A percentile compares a stretch with the other conserved stretches of the same genome.
Conservation (phyloP, 1,140 invertebrate species). For the Sinella curviseta region DNA sequence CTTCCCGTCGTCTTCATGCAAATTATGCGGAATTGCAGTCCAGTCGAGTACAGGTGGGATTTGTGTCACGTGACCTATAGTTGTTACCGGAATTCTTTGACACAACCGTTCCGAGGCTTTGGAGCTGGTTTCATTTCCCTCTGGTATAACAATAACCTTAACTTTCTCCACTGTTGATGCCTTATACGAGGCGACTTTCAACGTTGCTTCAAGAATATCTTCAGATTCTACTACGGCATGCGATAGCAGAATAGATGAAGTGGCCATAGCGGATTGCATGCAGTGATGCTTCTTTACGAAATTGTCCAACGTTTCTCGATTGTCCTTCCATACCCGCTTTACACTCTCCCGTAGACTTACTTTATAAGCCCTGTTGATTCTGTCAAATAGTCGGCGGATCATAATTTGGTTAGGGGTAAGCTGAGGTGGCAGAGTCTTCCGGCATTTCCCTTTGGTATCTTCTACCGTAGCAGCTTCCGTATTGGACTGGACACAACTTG, state of each 20-base stretch:
- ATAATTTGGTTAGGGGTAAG: neutral
- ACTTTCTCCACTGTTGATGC: neutral
- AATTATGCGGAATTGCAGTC: slow-evolving; percentile 32
- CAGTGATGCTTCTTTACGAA: neutral
- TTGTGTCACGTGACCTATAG: slow-evolving; percentile 1
- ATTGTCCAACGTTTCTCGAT: neutral
- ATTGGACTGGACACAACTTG: no score
- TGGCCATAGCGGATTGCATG: neutral
- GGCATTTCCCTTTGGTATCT: neutral
- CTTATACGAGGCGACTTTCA: neutral
- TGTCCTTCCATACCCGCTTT: neutral
- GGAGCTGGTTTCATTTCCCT: neutral
- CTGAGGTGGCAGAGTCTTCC: neutral
- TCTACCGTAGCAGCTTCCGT: neutral
- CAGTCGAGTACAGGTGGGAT: slow-evolving; percentile 30
- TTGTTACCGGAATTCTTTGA: slow-evolving; percentile 12
- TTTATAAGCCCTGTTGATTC: slow-evolving; percentile 5
- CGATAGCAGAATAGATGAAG: neutral
- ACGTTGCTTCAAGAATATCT: neutral
- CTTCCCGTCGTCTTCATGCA: slow-evolving; percentile 37
- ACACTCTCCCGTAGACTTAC: neutral
- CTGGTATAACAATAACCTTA: slow-evolving; percentile 11
- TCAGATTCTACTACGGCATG: neutral
- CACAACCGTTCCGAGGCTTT: neutral
- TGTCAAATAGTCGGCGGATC: neutral